Conservation (phyloP, 2,113 vertebrate species). For the Ptilonorhynchus violaceus region DNA sequence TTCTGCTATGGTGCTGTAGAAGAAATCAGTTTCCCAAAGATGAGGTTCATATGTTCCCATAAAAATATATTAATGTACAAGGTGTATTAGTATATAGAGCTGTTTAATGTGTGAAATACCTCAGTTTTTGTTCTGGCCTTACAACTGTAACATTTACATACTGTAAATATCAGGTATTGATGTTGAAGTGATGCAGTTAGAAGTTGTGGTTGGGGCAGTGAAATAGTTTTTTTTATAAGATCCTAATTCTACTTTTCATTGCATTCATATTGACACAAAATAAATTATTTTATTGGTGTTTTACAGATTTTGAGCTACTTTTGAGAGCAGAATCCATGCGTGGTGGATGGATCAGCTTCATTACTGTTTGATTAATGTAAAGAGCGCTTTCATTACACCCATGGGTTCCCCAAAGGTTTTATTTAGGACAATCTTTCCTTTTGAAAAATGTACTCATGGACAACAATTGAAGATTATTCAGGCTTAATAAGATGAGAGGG, state of each 20-base stretch:
- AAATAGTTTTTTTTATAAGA: not conserved
- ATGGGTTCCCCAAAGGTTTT: not conserved
- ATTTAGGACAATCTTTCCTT: not conserved
- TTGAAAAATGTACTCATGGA: not conserved
- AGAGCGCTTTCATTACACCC: not conserved
- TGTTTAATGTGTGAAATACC: not conserved
- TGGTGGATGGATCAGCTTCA: fast-evolving
- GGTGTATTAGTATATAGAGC: not conserved
- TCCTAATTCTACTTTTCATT: not conserved
- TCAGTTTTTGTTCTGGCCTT: not conserved
- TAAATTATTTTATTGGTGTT: not conserved
- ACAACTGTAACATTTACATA: not conserved
- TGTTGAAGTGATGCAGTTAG: not conserved
- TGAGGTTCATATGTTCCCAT: not conserved
- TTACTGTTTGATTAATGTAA: not conserved
- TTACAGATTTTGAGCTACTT: not conserved
- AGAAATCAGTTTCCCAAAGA: not conserved
- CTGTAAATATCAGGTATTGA: not conserved
- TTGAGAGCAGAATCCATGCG: not conserved
- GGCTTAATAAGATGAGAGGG: not conserved
- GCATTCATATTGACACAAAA: not conserved
- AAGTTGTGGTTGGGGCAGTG: not conserved
- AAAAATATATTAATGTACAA: not conserved
- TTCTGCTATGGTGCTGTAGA: not conserved
- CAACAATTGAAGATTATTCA: not conserved